These are phyloP conservation scores for Equus przewalskii DNA, from an alignment of 2,113 vertebrate genomes.

Conservation along the genomic window DNA sequence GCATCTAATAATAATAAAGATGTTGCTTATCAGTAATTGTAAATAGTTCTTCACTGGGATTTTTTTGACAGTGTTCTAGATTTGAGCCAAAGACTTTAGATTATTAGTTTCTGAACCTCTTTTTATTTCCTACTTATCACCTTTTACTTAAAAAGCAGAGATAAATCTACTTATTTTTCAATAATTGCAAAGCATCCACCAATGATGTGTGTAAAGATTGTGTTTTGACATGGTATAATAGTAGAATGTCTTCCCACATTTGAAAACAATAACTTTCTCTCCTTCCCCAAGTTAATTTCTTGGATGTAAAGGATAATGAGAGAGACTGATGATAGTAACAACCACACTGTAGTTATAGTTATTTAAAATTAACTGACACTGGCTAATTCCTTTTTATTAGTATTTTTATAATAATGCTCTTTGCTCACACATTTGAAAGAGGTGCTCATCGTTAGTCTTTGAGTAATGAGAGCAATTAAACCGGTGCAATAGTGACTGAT, in stretches of 20 bases:
- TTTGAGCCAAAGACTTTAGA: slow-evolving; percentile 13
- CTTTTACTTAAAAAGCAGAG: slow-evolving; percentile 26
- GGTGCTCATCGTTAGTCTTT: neutral
- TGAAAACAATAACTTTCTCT: neutral
- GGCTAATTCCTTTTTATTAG: neutral
- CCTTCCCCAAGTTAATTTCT: neutral
- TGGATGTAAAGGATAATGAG: neutral
- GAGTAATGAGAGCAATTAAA: neutral
- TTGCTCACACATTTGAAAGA: slow-evolving; percentile 20
- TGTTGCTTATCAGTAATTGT: neutral
- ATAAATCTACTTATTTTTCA: slow-evolving; percentile 30
- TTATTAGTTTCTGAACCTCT: neutral
- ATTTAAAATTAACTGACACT: slow-evolving; percentile 22
- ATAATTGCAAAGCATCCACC: neutral
- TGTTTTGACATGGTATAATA: neutral
- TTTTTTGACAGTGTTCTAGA: neutral
- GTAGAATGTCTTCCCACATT: neutral
- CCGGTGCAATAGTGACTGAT: neutral
- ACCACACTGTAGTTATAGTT: neutral
- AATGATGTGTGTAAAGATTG: neutral
- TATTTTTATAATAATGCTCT: slow-evolving; percentile 39
- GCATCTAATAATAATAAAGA: neutral
- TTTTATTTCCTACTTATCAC: slow-evolving; percentile 31
- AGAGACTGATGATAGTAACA: neutral
- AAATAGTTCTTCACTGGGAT: neutral